Evolutionary conservation across 2,888 invertebrate genomes (phyloP).

Genomic region (Lasius fuliginosus): DNA sequence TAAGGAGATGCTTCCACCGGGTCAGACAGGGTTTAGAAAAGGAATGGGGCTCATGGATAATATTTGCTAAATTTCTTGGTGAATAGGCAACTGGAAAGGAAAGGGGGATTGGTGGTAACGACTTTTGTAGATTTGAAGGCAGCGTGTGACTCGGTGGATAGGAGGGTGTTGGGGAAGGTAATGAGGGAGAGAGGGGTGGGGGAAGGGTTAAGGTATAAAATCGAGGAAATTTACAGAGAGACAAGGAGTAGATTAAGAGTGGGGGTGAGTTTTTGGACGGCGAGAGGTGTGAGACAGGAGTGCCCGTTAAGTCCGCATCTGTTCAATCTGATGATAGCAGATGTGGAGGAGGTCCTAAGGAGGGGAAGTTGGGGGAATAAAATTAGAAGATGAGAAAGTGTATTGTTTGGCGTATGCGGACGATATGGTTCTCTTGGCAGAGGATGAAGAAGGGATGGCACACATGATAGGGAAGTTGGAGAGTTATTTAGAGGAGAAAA

Average conservation of each 20-base stretch:
- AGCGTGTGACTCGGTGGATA: conserved; percentile 1
- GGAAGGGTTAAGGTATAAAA: not conserved
- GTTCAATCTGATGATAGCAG: not conserved
- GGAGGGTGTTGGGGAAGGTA: not conserved
- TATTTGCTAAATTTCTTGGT: too few relatives aligned
- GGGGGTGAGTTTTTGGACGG: not conserved
- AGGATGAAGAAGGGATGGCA: not conserved
- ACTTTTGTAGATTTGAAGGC: not conserved
- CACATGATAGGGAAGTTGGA: not conserved
- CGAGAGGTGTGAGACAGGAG: not conserved
- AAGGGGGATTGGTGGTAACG: not conserved
- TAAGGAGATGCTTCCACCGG: too few relatives aligned
- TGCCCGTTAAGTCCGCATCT: not conserved
- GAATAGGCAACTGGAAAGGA: not conserved
- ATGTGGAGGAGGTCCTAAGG: not conserved
- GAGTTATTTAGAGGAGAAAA: not conserved
- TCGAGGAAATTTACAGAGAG: not conserved
- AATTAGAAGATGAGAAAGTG: not conserved
- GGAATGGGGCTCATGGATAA: too few relatives aligned
- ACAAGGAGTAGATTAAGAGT: not conserved
- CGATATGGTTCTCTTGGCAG: not conserved
- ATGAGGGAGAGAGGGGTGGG: not conserved
- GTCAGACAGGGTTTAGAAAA: too few relatives aligned
- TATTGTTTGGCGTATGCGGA: not conserved
- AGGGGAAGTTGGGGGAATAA: not conserved